A percentile compares a stretch with the other conserved stretches of the same genome.
Conservation (phyloP, 2,888 invertebrate species). For the Sinodicranocentrus sp. region DNA sequence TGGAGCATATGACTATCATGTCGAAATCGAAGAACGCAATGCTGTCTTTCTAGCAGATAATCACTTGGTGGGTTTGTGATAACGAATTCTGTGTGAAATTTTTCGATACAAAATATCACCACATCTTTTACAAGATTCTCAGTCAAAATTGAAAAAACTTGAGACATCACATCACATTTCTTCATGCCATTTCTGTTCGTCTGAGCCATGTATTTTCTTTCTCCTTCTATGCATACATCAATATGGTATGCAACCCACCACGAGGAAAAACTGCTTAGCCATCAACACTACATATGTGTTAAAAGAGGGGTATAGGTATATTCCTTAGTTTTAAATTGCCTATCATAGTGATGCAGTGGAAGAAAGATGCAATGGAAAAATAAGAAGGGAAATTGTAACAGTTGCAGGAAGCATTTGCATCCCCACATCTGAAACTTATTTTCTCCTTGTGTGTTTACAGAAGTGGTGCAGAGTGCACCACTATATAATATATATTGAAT, state of each 20-base stretch:
- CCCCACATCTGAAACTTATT: neutral
- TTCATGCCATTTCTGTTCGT: constrained; percentile 35
- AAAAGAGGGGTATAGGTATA: no score
- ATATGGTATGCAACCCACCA: neutral
- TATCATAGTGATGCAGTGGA: neutral
- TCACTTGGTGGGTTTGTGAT: no score
- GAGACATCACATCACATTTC: constrained; percentile 22
- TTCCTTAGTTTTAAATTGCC: neutral
- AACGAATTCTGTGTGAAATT: constrained; percentile 5
- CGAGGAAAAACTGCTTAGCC: no score
- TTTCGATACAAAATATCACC: constrained; percentile 8
- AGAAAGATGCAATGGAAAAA: constrained; percentile 4
- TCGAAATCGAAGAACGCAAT: no score
- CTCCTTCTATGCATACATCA: neutral
- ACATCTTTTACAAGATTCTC: neutral
- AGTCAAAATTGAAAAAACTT: constrained; percentile 6
- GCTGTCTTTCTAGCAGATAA: no score
- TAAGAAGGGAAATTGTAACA: neutral
- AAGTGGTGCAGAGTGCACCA: no score
- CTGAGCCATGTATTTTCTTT: constrained; percentile 25
- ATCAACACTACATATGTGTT: no score
- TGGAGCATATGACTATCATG: no score
- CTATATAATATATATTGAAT: neutral
- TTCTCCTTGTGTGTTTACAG: neutral
- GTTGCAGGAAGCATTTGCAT: neutral